Percentiles rank a stretch among this genome's conserved stretches.
phyloP scores from a whole-genome alignment of 2,113 vertebrate genomes.

The Cygnus atratus region DNA sequence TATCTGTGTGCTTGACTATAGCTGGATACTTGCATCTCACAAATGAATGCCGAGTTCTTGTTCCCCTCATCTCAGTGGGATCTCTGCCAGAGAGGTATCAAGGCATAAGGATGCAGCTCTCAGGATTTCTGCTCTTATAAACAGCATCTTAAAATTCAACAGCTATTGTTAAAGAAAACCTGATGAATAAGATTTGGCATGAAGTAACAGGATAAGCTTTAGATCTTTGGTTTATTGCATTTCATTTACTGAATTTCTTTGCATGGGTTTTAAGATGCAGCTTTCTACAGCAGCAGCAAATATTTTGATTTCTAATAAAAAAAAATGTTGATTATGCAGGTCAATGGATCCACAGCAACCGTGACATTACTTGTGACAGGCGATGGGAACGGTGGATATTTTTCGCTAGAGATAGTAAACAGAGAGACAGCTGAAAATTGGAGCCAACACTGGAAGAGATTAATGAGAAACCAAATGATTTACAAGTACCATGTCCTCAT shows the following conservation, averaged over 20 bases:
- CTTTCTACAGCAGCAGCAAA: conserved; percentile 17
- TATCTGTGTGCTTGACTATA: neutral
- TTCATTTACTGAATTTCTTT: conserved; percentile 32
- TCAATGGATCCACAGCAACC: conserved; percentile 45
- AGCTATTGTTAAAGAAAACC: conserved; percentile 12
- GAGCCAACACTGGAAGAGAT: conserved; percentile 40
- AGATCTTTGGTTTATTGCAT: conserved; percentile 4
- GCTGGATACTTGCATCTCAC: neutral
- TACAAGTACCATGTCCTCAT: conserved; percentile 52
- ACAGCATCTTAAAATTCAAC: conserved; percentile 2
- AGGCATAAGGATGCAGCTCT: neutral
- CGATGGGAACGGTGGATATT: conserved; percentile 23
- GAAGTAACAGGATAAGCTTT: neutral
- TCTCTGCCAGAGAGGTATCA: neutral
- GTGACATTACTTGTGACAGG: conserved; percentile 62
- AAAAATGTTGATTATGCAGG: conserved; percentile 49
- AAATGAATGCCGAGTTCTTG: neutral
- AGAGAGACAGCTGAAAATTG: conserved; percentile 38
- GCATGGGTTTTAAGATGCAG: neutral
- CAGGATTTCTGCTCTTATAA: conserved; percentile 15
- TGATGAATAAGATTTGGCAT: neutral
- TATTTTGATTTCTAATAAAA: conserved; percentile 46
- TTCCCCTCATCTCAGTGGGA: neutral
- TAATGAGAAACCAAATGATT: conserved; percentile 68
- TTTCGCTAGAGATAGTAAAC: conserved; percentile 27